Evolutionary conservation across 1,140 invertebrate species (phyloP).

Genomic region (Plutomurus gul): DNA sequence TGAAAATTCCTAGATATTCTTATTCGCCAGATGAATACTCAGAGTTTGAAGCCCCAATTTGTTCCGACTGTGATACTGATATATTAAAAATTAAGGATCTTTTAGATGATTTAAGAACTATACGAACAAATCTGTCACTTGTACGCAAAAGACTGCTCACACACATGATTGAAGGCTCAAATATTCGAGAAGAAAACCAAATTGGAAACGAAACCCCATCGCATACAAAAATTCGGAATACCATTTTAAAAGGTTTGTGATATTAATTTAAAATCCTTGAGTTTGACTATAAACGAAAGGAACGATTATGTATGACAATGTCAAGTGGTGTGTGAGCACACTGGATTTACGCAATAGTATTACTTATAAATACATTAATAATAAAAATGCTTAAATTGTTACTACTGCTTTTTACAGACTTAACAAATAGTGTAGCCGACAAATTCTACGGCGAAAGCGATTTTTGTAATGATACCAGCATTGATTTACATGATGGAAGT

Average conservation of each 20-base stretch:
- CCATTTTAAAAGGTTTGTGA: not conserved
- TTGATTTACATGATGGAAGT: not conserved
- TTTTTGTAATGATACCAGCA: not conserved
- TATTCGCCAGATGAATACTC: not conserved
- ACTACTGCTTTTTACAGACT: no score
- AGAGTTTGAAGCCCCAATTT: constrained; percentile 30
- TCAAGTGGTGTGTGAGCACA: no score
- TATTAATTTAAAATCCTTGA: not conserved
- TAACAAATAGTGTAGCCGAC: no score
- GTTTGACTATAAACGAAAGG: not conserved
- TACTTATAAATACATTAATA: no score
- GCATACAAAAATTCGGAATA: not conserved
- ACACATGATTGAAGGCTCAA: not conserved
- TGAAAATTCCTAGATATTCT: not conserved
- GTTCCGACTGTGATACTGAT: not conserved
- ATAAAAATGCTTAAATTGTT: no score
- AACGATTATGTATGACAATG: not conserved
- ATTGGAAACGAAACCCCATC: not conserved
- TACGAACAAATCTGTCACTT: not conserved
- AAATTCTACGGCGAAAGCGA: no score
- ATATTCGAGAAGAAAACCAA: not conserved
- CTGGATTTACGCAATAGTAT: no score
- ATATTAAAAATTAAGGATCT: not conserved
- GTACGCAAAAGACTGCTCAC: not conserved
- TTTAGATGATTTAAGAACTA: not conserved